Percentiles rank a stretch among this genome's conserved stretches.
Conservation (phyloP, 2,888 invertebrate genomes). For the Philhelius pedissequus region DNA sequence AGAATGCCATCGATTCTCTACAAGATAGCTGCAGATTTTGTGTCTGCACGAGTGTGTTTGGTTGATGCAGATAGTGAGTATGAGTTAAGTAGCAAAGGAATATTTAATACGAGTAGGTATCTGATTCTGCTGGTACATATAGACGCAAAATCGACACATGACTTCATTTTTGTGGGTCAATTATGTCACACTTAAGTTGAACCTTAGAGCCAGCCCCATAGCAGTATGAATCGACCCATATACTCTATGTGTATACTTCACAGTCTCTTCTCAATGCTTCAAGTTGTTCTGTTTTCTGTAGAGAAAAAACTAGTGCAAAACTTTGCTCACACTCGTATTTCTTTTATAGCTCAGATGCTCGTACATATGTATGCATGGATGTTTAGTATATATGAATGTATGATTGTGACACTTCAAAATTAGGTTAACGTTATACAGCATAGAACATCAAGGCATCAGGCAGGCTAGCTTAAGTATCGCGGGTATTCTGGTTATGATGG, state of each 20-base stretch:
- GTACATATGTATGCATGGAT: too few species aligned
- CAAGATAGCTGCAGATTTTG: conserved; percentile 26
- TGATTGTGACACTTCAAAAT: conserved; percentile 63
- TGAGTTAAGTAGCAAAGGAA: not conserved
- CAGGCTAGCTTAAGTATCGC: not conserved
- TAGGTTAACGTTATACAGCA: conserved; percentile 49
- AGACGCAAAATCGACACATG: conserved; percentile 40
- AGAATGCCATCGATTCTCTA: conserved; percentile 10
- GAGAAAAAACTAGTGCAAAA: conserved; percentile 60
- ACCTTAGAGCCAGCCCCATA: conserved; percentile 22
- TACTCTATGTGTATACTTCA: conserved; percentile 39
- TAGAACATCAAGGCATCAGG: not conserved
- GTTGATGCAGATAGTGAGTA: not conserved
- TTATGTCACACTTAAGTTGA: conserved; percentile 61
- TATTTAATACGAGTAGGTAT: not conserved
- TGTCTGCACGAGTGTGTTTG: not conserved
- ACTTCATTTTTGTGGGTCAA: conserved; percentile 65
- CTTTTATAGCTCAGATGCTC: not conserved
- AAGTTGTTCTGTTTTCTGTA: conserved; percentile 19
- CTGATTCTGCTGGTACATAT: not conserved
- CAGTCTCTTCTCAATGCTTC: conserved; percentile 11
- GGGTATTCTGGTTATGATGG: too few species aligned
- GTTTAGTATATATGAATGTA: not conserved
- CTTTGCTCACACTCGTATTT: conserved; percentile 34
- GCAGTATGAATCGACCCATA: conserved; percentile 49